Conservation (phyloP, 2,797 vertebrate species). For the Alectoris magna region DNA sequence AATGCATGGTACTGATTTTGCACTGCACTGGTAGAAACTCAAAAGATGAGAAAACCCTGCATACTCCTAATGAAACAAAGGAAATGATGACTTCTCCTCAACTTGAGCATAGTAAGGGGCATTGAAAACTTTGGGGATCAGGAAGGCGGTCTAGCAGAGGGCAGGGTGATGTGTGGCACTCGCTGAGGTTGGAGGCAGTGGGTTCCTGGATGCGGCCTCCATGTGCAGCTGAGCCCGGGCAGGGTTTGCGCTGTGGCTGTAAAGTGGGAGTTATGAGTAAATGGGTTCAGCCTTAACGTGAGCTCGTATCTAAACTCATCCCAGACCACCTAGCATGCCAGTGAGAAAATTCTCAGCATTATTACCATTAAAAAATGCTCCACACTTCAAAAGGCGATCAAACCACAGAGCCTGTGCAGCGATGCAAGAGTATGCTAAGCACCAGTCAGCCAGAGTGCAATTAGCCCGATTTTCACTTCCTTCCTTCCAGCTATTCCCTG, state of each 20-base stretch:
- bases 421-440: not conserved
- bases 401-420: not conserved
- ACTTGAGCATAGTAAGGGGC: not conserved
- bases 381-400: conserved; percentile 39
- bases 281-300: conserved; percentile 44
- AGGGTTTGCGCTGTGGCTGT: conserved; percentile 11
- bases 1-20: not conserved
- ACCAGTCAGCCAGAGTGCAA: not conserved
- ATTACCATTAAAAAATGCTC: not conserved
- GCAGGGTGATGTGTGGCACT: not conserved
- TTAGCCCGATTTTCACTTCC: not conserved
- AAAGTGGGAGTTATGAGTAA: conserved; percentile 40
- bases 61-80: not conserved
- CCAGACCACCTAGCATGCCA: conserved; percentile 39
- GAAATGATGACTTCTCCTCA: conserved; percentile 1
- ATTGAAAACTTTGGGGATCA: conserved; percentile 31
- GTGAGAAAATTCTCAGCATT: conserved; percentile 5
- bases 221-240: not conserved
- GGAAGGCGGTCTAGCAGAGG: conserved; percentile 31
- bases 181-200: too few species aligned
- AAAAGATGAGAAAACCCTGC: not conserved
- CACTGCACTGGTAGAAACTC: not conserved
- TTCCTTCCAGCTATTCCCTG: not conserved
- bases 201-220: not conserved
- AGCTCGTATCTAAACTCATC: not conserved